Evolutionary conservation across 2,888 invertebrate species (phyloP).

Genomic region (Arenicola marina): DNA sequence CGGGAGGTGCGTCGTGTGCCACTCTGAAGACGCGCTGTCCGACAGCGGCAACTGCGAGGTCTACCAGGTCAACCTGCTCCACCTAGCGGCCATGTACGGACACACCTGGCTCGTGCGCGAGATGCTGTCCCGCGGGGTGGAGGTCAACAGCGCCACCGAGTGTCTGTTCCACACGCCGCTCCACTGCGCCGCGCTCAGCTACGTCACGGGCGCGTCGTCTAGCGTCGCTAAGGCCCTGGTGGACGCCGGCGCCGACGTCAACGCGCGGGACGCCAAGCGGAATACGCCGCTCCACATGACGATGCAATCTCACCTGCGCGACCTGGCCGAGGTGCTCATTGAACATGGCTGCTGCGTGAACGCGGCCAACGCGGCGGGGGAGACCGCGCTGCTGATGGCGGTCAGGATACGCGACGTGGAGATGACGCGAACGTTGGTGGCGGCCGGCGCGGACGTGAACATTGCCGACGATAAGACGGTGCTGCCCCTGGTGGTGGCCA

Average conservation of each 20-base stretch:
- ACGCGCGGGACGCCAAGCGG: neutral
- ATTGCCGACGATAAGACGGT: neutral
- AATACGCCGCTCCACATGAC: conserved; percentile 9
- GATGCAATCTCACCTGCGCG: neutral
- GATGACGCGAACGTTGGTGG: neutral
- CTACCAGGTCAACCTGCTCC: conserved; percentile 7
- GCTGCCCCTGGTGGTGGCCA: conserved; percentile 8
- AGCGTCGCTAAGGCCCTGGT: conserved; percentile 2
- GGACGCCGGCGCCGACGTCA: conserved; percentile 4
- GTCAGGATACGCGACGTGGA: neutral
- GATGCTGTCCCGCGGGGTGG: conserved; percentile 6
- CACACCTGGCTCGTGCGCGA: conserved; percentile 3
- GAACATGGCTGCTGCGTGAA: conserved; percentile 1
- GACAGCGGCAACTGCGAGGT: neutral
- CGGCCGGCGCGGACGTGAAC: conserved; percentile 7
- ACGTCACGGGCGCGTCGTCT: neutral
- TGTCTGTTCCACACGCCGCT: neutral
- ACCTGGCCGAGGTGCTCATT: neutral
- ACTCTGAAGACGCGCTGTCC: no score
- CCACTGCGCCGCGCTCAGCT: neutral
- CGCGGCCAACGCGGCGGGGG: neutral
- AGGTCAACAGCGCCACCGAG: neutral
- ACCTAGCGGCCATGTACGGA: conserved; percentile 8
- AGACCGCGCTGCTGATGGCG: conserved; percentile 11
- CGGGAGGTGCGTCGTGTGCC: no score